These are phyloP conservation scores for Dione vanillae DNA, from an alignment of 2,888 invertebrate species.

Conservation along the genomic window DNA sequence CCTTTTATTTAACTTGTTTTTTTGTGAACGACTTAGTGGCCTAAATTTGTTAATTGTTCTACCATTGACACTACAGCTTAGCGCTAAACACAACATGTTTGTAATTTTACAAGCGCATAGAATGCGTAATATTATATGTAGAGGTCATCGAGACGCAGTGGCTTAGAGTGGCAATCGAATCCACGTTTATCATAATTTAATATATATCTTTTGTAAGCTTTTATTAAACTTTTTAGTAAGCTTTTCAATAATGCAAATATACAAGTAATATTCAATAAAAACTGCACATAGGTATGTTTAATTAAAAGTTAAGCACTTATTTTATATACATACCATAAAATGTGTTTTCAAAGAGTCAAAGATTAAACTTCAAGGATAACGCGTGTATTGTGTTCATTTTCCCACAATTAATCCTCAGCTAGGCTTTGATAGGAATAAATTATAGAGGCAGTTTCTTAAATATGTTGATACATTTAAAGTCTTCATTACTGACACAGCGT, in stretches of 20 bases:
- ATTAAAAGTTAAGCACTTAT: constrained; percentile 1
- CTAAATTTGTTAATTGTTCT: constrained; percentile 19
- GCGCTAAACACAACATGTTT: background rate
- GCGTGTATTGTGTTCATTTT: constrained; percentile 52
- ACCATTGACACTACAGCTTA: background rate
- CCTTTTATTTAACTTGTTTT: constrained; percentile 13
- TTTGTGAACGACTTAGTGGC: constrained; percentile 28
- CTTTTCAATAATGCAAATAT: too few relatives aligned
- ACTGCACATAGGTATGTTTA: background rate
- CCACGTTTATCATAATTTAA: too few relatives aligned
- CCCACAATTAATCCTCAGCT: constrained; percentile 52
- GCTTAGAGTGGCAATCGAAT: too few relatives aligned
- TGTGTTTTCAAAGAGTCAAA: constrained; percentile 35
- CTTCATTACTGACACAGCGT: background rate
- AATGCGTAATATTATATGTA: too few relatives aligned
- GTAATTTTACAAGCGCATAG: background rate
- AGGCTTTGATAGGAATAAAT: constrained; percentile 41
- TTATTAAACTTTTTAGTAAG: too few relatives aligned
- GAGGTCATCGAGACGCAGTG: too few relatives aligned
- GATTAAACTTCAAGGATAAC: constrained; percentile 52
- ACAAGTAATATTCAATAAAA: too few relatives aligned
- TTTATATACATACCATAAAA: constrained; percentile 28
- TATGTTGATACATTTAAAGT: constrained; percentile 50
- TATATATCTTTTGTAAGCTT: too few relatives aligned
- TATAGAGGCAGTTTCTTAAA: constrained; percentile 49